Base-by-base conservation (phyloP, 30 jellyfish, hydroid and myxozoan genomes). In the Aurelia aurita region DNA sequence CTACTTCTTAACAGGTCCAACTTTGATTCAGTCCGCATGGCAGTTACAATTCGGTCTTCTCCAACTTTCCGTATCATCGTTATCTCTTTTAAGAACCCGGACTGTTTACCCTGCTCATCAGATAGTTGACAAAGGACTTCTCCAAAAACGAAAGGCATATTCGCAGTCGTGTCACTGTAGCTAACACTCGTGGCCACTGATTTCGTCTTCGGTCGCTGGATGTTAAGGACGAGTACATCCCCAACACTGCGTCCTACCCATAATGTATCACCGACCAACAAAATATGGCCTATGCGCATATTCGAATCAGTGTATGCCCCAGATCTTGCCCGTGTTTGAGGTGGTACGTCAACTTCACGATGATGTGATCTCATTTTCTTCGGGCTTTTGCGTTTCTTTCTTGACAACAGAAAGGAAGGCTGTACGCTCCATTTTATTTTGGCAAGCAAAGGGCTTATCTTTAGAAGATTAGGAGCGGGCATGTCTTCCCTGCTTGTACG, bases 201-300 rank as follows among this genome's bases (percentile, higher is more conserved):
- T 9, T 39, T 49, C 1, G 62, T 34, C 58, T 39, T 13, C 39
- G 95, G 95, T 51, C 53, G 25, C 47, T 70, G 22, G 4, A 85
- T 53, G 81, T 86, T 87, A 27, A 92, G 66, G 23, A 80, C 92
- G 26, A 86, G 84, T 8, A 92, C 69, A 57, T 92, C 97, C 3
- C 98, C 98, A 19, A 15, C 63, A 29, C 91, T 61, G 53, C 98
- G 85, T 22, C 98, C 98, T 15, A 92, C 90, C 98, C 97, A 92
- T 31, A 92, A 58, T 6, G 90, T 43, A 81, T 58, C 85, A 4
- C 84, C 90, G 35, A 53, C 58, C 43, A 76, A 34, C 14, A 79
- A 20, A 15, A 92, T 63, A 6, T 85, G 71, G 32, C 91, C 85
- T 14, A 85, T 80, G 15, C 91, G 80, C 44, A 44, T 43, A 5